phyloP scores from a whole-genome alignment of 2,113 vertebrate species.

The Leptodactylus fuscus region DNA sequence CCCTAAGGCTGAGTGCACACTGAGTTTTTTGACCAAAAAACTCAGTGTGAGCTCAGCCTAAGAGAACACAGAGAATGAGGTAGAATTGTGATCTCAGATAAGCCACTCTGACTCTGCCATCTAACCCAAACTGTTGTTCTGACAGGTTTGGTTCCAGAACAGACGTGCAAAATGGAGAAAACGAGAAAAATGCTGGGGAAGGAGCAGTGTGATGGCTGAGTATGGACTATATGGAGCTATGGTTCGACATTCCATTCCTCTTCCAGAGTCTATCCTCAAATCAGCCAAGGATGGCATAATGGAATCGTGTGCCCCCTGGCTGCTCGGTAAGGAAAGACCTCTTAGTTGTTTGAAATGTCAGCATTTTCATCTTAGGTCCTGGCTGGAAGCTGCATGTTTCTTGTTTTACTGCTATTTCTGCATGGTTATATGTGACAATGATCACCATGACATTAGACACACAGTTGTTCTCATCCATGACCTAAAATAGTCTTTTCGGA shows the following conservation, averaged over 20 bases:
- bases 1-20: no score
- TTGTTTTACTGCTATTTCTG: neutral
- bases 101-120: neutral
- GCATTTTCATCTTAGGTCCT: no score
- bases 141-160: constrained; percentile 99
- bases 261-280: constrained; percentile 98
- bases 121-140: neutral
- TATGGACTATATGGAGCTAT: constrained; percentile 97
- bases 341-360: neutral
- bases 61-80: neutral
- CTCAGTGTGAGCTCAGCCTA: neutral
- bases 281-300: constrained; percentile 99
- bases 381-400: neutral
- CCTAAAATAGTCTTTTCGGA: no score
- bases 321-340: constrained; percentile 85
- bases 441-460: no score
- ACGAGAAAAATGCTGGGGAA: constrained; percentile 98
- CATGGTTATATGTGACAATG: no score
- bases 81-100: no score
- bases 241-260: constrained; percentile 97
- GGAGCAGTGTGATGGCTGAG: constrained; percentile 98
- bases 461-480: no score
- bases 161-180: constrained; percentile 98
- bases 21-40: no score
- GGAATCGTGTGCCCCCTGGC: constrained; percentile 98